Base-by-base conservation (phyloP, 2,888 invertebrate genomes). In the Catocala sponsa region DNA sequence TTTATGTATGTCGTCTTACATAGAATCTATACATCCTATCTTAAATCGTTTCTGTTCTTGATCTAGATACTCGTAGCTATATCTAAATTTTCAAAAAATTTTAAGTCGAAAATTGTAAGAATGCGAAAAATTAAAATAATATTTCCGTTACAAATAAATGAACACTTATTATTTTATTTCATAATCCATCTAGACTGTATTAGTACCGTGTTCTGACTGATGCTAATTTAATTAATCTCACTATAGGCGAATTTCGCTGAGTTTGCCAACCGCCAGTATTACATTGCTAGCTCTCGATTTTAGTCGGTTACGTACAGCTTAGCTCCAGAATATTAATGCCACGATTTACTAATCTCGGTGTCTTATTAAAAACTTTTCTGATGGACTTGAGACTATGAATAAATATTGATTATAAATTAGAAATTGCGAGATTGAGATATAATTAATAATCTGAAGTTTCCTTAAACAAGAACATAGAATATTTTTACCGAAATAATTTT, bases 181-280 rank as follows among this genome's bases (percentile, higher is more conserved):
- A 70, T 60, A 63, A 68, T 57, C 52, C 62, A 66, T 74, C 72
- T 63, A 64, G 65, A 66, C 42, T 72, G 57, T 63, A 70, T 72
- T 54, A 53, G 49, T 55, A 52, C 47, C 2, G 50, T 55, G 66
- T 55, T 69, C 55, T 59, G 65, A 71, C 64, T 73, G 54, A 47
- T 58, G 64, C 71, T 79, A 77, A 83, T 83, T 80, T 67, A 78
- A 83, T 83, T 82, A 80, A 79, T 79, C 65, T 78, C 69, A 48
- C 64, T 69, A 70, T 68, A 64, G 68, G 63, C 64, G 53, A 54
- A 68, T 68, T 73, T 57, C 53, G 65, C 73, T 56, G 67, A 77
- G 71, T 74, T 65, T 56, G 64, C 68, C 61, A 50, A 68, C 59
- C 53, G 25, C 47, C 13, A 60, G 62, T 59, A 70, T 72, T 60